Evolutionary conservation across 2,113 vertebrate genomes (phyloP), one percentile per base, ranked within the genome.

Genomic region (Arenaria interpres): DNA sequence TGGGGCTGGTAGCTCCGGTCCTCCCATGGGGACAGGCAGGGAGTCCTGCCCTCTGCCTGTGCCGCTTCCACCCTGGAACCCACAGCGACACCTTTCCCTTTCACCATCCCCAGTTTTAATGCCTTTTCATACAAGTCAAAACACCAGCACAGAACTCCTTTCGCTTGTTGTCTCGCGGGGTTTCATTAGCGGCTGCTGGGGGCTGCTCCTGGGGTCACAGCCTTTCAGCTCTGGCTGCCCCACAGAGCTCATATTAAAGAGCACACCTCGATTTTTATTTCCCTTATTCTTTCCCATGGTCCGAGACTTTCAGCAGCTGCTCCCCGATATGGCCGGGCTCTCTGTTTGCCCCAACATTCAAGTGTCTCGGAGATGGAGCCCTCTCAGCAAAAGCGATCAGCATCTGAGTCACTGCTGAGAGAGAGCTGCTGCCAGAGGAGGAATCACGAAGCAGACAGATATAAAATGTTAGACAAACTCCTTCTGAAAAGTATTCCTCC

Each of bases 161-260:
- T 27, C 2, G 0, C 37, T 56, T 1, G 0, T 10, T 18, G 10
- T 59, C 62, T 51, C 21, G 1, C 0, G 1, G 10, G 24, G n/a
- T 28, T 33, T 24, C 35, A 19, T n/a, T 9, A 48, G 37, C 16
- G 37, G 32, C 46, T 54, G 33, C 11, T 1, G 2, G 37, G 24
- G 32, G 37, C 28, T 35, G 39, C 32, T 59, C 33, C 25, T 14
- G 23, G 19, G 21, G 24, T 39, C 62, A 41, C 50, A 78, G 53
- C 37, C 30, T 4, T 6, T 30, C 3, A 17, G 48, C 14, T 37
- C n/a, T 60, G 11, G 43, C 43, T 73, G 54, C 22, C 66, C 51
- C 32, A 19, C 19, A 45, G 51, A 35, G 15, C 32, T 67, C 10
- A 1, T 4, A 6, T 30, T 3, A 33, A 23, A 62, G 8, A 21